phyloP scores from a whole-genome alignment of 2,888 invertebrate species.

The Drosophila prolongata region DNA sequence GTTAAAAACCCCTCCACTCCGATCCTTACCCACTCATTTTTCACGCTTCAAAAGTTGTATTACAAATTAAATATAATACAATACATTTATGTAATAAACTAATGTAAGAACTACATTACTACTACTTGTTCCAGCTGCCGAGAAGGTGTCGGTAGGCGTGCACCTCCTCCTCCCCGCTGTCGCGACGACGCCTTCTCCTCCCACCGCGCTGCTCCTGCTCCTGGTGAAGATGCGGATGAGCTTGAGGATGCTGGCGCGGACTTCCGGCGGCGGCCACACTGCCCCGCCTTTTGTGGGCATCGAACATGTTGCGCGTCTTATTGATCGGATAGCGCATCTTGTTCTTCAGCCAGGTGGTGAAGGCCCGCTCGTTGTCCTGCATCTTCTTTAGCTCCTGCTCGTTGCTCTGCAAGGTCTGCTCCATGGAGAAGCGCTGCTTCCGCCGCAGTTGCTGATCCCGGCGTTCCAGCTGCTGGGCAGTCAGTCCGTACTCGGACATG shows the following conservation, averaged over 20 bases:
- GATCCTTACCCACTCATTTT: constrained; percentile 21
- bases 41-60: constrained; percentile 56
- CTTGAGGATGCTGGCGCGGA: constrained; percentile 1
- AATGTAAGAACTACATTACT: constrained; percentile 26
- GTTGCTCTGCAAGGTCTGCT: constrained; percentile 82
- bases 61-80: constrained; percentile 63
- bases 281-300: constrained; percentile 66
- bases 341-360: constrained; percentile 86
- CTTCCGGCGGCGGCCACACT: constrained; percentile 54
- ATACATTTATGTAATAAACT: constrained; percentile 50
- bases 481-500: constrained; percentile 86
- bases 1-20: constrained; percentile 34
- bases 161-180: constrained; percentile 50
- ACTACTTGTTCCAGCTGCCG: constrained; percentile 68
- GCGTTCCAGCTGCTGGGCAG: constrained; percentile 84
- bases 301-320: constrained; percentile 84
- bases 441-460: constrained; percentile 83
- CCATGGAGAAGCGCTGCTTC: constrained; percentile 70
- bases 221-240: background rate
- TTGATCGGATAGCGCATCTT: constrained; percentile 84
- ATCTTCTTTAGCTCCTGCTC: constrained; percentile 84
- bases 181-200: constrained; percentile 43
- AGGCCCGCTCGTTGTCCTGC: constrained; percentile 86
- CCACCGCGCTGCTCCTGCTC: constrained; percentile 6
- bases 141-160: constrained; percentile 63